Base-by-base conservation (phyloP, 2,888 invertebrate genomes). In the Microchrysa polita region DNA sequence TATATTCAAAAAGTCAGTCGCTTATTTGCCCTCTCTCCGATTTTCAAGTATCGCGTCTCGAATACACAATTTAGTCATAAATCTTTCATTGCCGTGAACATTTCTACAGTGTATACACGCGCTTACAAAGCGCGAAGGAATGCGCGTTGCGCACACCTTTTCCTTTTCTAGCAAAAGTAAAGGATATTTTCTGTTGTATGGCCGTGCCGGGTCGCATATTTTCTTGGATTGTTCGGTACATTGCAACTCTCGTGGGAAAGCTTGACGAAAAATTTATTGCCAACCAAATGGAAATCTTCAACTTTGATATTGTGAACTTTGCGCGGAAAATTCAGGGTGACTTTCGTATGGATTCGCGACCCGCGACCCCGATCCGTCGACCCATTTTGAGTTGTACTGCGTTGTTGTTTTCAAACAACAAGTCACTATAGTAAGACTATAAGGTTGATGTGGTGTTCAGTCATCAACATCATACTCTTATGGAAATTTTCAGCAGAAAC, bases 221-320 rank as follows among this genome's bases (percentile, higher is more conserved):
- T n/a, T 42, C 42, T 12, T 42, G 12, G 7, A 42, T 42, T 7
- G 7, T 42, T 7, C 7, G 42, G 42, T 12, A 42, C 42, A 34
- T 34, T 34, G 5, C 65, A 48, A 22, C 10, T 48, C 65, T 48
- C 65, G 18, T 65, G 65, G 44, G 65, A 65, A 34, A 65, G 34
- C 18, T 65, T 65, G 34, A 34, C 65, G 65, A n/a, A 44, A 23
- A 65, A 65, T 65, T 65, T 65, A 65, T 65, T 65, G 65, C 65
- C 14, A 16, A 34, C 22, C 65, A 34, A 65, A 65, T 65, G 65
- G 48, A 65, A 65, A 65, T 65, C 65, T 65, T 65, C 65, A 65
- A 65, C 65, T 65, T 65, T 65, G 48, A 65, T 65, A 65, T 65
- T 65, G 65, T 65, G 65, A 65, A 65, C 48, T 65, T 65, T 44